These are phyloP conservation scores for Pharmacophagus antenor DNA, from an alignment of 2,888 invertebrate species.

Conservation along the genomic window DNA sequence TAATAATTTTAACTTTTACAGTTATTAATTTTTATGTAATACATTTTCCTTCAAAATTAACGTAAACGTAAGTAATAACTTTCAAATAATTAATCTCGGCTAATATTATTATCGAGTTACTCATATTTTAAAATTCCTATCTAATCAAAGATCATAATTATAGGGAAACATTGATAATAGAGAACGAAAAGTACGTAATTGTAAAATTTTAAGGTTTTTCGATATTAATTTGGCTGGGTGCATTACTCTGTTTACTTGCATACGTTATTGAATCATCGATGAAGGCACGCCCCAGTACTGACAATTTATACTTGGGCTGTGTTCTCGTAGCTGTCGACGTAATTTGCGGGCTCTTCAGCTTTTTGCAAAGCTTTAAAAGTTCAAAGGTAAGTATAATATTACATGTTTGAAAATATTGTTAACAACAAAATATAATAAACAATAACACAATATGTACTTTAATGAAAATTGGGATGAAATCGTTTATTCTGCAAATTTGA, in stretches of 20 bases:
- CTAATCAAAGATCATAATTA: too few relatives aligned
- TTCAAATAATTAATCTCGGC: too few relatives aligned
- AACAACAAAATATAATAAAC: not conserved
- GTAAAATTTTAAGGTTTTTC: slow-evolving; percentile 83
- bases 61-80: too few relatives aligned
- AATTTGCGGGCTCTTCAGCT: slow-evolving; percentile 98
- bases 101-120: too few relatives aligned
- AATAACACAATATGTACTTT: too few relatives aligned
- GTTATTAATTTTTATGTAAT: too few relatives aligned
- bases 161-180: not conserved
- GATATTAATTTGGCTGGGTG: slow-evolving; percentile 88
- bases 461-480: too few relatives aligned
- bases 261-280: slow-evolving; percentile 84
- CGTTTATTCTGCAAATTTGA: too few relatives aligned
- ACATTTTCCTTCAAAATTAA: too few relatives aligned
- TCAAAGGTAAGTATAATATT: slow-evolving; percentile 80
- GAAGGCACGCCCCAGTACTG: slow-evolving; percentile 92
- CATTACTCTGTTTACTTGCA: slow-evolving; percentile 84
- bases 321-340: slow-evolving; percentile 96
- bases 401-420: not conserved
- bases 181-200: not conserved
- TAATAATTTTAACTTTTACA: slow-evolving; percentile 3
- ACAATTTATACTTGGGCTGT: slow-evolving; percentile 97
- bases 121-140: too few relatives aligned
- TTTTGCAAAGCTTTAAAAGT: slow-evolving; percentile 98